Conservation (phyloP, 2,113 vertebrate species). For the Zapornia atra region DNA sequence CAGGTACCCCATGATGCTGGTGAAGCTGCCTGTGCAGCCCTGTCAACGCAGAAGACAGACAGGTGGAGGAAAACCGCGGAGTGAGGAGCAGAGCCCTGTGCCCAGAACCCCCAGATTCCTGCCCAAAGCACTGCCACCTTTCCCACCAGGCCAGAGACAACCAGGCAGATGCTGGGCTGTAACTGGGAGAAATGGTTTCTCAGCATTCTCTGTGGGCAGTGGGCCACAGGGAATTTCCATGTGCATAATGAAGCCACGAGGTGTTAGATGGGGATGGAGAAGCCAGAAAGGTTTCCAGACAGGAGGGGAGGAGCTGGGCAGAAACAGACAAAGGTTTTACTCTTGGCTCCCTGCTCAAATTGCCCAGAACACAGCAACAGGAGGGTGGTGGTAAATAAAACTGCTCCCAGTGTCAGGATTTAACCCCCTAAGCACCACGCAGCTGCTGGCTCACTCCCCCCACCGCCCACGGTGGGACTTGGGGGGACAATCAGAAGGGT, state of each 20-base stretch:
- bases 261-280: background rate
- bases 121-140: background rate
- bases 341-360: background rate
- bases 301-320: background rate
- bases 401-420: background rate
- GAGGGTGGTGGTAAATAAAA: background rate
- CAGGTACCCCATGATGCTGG: slow-evolving; percentile 93
- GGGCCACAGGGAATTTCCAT: background rate
- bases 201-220: background rate
- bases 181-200: background rate
- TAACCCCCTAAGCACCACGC: too few relatives aligned
- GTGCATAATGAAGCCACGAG: background rate
- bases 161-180: background rate
- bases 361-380: background rate
- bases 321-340: background rate
- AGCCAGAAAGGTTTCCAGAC: background rate
- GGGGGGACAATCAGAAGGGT: too few relatives aligned
- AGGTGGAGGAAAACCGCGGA: background rate
- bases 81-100: background rate
- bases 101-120: background rate
- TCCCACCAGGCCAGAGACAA: background rate
- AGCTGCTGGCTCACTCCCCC: too few relatives aligned
- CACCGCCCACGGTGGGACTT: too few relatives aligned
- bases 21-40: slow-evolving; percentile 91
- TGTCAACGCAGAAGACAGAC: slow-evolving; percentile 62